Evolutionary conservation across 1,140 invertebrate species (phyloP).

Genomic region (Dinoponera quadriceps): DNA sequence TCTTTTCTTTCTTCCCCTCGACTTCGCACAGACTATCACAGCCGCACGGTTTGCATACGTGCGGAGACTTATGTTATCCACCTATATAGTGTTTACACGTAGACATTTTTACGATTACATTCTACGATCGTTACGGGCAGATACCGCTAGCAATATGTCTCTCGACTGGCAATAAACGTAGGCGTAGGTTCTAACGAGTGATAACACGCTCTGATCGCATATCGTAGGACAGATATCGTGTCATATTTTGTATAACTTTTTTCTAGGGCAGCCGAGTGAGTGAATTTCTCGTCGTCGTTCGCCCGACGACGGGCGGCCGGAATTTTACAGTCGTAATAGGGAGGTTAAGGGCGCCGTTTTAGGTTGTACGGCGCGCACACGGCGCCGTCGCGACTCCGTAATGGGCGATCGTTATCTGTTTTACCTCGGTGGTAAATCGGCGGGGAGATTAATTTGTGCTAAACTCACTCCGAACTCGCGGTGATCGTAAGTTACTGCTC

Average conservation of each 20-base stretch:
- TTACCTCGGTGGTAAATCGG: constrained; percentile 11
- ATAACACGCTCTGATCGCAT: constrained; percentile 41
- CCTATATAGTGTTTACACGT: constrained; percentile 9
- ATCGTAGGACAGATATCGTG: constrained; percentile 42
- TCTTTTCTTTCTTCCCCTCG: not conserved
- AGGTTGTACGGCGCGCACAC: not conserved
- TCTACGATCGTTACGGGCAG: constrained; percentile 25
- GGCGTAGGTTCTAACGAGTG: constrained; percentile 35
- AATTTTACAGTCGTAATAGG: constrained; percentile 5
- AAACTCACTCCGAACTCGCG: constrained; percentile 25
- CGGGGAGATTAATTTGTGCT: constrained; percentile 24
- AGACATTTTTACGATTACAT: constrained; percentile 28
- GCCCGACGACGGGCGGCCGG: not conserved
- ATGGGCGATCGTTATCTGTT: constrained; percentile 10
- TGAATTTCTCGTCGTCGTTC: constrained; percentile 8
- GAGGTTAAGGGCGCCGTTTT: not conserved
- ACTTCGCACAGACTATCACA: constrained; percentile 7
- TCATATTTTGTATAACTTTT: constrained; percentile 59
- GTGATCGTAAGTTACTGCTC: constrained; percentile 35
- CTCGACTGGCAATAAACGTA: constrained; percentile 47
- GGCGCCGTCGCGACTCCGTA: not conserved
- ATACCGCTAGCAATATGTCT: constrained; percentile 44
- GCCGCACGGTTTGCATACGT: constrained; percentile 1
- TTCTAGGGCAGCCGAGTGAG: constrained; percentile 18
- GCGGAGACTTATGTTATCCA: constrained; percentile 31